These are phyloP conservation scores for Nothoprocta perdicaria DNA, from an alignment of 2,113 vertebrate species.

Conservation along the genomic window DNA sequence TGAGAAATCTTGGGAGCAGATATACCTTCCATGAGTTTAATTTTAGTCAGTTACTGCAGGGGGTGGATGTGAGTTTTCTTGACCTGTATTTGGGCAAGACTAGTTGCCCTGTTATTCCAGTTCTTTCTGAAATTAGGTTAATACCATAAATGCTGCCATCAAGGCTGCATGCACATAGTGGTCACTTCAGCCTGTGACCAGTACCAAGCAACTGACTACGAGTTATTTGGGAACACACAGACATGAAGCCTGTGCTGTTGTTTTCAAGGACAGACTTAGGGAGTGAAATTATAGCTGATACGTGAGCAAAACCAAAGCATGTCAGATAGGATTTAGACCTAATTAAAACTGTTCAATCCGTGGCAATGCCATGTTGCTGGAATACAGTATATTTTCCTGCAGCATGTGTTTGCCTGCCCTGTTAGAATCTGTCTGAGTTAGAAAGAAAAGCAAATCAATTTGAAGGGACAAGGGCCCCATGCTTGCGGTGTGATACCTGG, in stretches of 20 bases:
- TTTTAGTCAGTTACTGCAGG: neutral
- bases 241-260: neutral
- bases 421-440: neutral
- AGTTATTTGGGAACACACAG: constrained; percentile 11
- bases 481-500: neutral
- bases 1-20: too few relatives aligned
- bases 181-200: neutral
- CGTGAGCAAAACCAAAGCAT: neutral
- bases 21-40: neutral
- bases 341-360: neutral
- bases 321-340: neutral
- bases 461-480: fast-evolving
- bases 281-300: neutral
- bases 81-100: neutral
- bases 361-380: neutral
- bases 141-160: neutral
- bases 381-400: neutral
- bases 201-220: constrained; percentile 12
- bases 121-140: neutral
- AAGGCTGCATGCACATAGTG: neutral
- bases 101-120: neutral
- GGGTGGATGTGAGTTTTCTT: neutral
- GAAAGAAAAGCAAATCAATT: neutral
- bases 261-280: neutral
- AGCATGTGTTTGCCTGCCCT: neutral